These are phyloP conservation scores for Penelope pileata DNA, from an alignment of 2,113 vertebrate species.

Conservation along the genomic window DNA sequence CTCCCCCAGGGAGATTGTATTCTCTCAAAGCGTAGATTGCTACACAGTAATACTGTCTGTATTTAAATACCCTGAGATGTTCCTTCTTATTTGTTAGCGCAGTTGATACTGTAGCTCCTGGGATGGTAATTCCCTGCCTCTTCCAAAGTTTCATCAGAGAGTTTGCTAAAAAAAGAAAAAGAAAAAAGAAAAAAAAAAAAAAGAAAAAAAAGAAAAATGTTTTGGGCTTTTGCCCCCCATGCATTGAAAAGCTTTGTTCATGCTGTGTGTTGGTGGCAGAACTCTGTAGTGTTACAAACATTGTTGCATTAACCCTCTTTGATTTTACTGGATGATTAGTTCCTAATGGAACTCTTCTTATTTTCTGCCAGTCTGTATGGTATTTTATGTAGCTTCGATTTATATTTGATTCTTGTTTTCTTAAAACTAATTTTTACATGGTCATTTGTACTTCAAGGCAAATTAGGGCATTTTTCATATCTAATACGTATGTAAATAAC, in stretches of 20 bases:
- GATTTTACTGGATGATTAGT: constrained; percentile 1
- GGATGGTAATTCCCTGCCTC: not conserved
- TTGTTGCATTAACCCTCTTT: not conserved
- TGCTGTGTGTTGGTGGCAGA: not conserved
- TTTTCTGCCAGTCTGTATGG: not conserved
- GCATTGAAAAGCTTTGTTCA: constrained; percentile 1
- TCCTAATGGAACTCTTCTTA: not conserved
- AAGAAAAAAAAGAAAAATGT: no score
- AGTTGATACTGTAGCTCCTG: not conserved
- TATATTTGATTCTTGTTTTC: not conserved
- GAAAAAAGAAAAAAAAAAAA: no score
- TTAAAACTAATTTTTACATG: not conserved
- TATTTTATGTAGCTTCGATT: not conserved
- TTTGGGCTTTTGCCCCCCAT: not conserved
- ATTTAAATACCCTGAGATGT: not conserved
- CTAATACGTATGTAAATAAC: no score
- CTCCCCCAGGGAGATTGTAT: not conserved
- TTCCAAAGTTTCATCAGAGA: no score
- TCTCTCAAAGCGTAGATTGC: not conserved
- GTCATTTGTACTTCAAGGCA: no score
- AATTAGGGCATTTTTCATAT: not conserved
- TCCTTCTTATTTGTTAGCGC: not conserved
- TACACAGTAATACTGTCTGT: not conserved
- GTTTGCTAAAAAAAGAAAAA: no score
- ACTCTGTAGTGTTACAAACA: not conserved